A percentile compares a stretch with the other conserved stretches of the same genome.
These are phyloP conservation scores for Clytia hemisphaerica DNA, from an alignment of 30 jellyfish, hydroid and myxozoan genomes.

Conservation along the genomic window DNA sequence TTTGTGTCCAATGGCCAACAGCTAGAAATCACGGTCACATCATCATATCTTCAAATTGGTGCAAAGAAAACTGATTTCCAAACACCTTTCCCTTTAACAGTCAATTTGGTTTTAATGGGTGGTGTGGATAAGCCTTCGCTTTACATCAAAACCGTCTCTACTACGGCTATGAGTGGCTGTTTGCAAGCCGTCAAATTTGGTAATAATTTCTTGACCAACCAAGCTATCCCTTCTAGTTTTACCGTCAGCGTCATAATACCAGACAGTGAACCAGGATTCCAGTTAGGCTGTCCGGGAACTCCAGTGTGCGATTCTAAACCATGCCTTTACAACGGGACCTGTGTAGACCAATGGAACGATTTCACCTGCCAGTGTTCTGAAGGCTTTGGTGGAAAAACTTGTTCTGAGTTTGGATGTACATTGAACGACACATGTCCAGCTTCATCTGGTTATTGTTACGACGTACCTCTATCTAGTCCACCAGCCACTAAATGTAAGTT, in stretches of 20 bases:
- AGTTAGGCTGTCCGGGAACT: slow-evolving; percentile 42
- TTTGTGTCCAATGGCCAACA: too few relatives aligned
- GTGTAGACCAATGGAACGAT: slow-evolving; percentile 56
- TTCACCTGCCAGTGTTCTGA: slow-evolving; percentile 42
- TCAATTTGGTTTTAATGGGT: too few relatives aligned
- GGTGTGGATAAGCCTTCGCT: too few relatives aligned
- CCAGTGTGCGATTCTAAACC: slow-evolving; percentile 49
- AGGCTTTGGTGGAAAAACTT: slow-evolving; percentile 49
- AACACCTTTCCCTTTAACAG: too few relatives aligned
- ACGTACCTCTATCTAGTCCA: too few relatives aligned
- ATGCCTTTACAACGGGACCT: slow-evolving; percentile 46
- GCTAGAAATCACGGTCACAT: too few relatives aligned
- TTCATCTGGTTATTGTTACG: too few relatives aligned
- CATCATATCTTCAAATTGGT: too few relatives aligned
- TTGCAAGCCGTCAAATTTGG: slow-evolving; percentile 38
- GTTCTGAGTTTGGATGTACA: slow-evolving; percentile 51
- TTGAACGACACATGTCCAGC: slow-evolving; percentile 18
- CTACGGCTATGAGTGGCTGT: too few relatives aligned
- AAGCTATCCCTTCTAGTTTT: background rate
- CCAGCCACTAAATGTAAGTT: too few relatives aligned
- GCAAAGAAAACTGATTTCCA: too few relatives aligned
- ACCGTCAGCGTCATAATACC: background rate
- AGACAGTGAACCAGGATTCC: background rate
- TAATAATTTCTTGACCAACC: slow-evolving; percentile 24
- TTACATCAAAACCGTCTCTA: too few relatives aligned